A percentile compares a stretch with the other conserved stretches of the same genome.
phyloP scores from a whole-genome alignment of 2,888 invertebrate genomes.

The Drosophila koepferae region DNA sequence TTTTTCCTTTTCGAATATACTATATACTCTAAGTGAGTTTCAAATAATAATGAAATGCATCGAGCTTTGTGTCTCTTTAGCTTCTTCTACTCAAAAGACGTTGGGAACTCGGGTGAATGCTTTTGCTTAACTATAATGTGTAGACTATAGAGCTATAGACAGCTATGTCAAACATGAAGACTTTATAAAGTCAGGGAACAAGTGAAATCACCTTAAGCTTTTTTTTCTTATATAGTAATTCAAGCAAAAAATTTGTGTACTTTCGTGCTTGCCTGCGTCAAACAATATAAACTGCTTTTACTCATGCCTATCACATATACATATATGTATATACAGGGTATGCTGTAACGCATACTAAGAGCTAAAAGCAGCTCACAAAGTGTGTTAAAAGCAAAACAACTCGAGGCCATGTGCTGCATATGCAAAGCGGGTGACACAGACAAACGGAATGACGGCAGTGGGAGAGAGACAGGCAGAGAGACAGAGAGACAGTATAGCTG shows the following conservation, averaged over 20 bases:
- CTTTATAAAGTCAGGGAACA: background rate
- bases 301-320: background rate
- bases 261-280: background rate
- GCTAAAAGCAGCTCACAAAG: constrained; percentile 1
- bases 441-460: constrained; percentile 5
- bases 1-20: no score
- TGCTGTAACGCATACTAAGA: background rate
- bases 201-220: background rate
- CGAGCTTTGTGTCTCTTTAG: no score
- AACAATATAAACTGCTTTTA: background rate
- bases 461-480: constrained; percentile 13
- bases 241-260: background rate
- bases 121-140: background rate
- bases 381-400: constrained; percentile 27
- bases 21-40: no score
- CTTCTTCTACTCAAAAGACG: no score
- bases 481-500: constrained; percentile 3
- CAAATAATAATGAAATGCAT: no score
- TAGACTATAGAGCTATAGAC: background rate
- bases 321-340: constrained; percentile 7
- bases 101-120: no score
- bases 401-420: constrained; percentile 40
- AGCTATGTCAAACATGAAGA: background rate
- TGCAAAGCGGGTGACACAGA: constrained; percentile 19
- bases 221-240: background rate